Evolutionary conservation across 2,113 vertebrate genomes (phyloP), one percentile per base, ranked within the genome.

Genomic region (Amblyornis subalaris): DNA sequence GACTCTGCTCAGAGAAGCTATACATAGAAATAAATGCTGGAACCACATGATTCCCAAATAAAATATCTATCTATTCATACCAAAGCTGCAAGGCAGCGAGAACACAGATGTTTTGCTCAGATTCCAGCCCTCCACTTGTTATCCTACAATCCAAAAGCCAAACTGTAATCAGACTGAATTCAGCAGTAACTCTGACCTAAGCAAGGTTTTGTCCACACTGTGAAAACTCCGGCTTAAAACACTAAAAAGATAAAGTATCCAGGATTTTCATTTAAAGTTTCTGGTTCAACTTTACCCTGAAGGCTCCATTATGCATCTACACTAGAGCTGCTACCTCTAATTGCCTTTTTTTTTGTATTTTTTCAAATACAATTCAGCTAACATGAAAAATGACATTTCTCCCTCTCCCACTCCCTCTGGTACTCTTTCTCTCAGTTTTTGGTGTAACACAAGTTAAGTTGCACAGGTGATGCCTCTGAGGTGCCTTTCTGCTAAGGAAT

Each of bases 1-100:
- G 60, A 61, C 44, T 89, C 73, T 85, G 85, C 71, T 88, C 75
- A 67, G 82, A 94, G 87, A 80, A 91, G 74, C 81, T 88, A 79
- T 83, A 94, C 91, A 89, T 45, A 89, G 58, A 75, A 81, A 65
- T 55, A 62, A 94, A 69, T 36, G 71, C 84, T 89, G 77, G 69
- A 84, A 81, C 42, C 42, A 93, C 53, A 74, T 21, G 61, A 71
- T 67, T 66, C 77, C 45, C 62, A 62, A 89, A 89, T 89, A 75
- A 81, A 89, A n/a, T 26, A 26, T 14, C 54, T 74, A 9, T 69
- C 69, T 83, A 88, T 90, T 92, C 94, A 96, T 42, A 48, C 50
- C 42, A 57, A 86, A 96, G 66, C 60, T 91, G 91, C 84, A 78
- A 93, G 73, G 84, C 80, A 55, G 86, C 1, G 0, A 90, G 85